Evolutionary conservation across 2,888 invertebrate genomes (phyloP), one percentile per base, ranked within the genome.

Genomic region (Pycnomerus fuliginosus): DNA sequence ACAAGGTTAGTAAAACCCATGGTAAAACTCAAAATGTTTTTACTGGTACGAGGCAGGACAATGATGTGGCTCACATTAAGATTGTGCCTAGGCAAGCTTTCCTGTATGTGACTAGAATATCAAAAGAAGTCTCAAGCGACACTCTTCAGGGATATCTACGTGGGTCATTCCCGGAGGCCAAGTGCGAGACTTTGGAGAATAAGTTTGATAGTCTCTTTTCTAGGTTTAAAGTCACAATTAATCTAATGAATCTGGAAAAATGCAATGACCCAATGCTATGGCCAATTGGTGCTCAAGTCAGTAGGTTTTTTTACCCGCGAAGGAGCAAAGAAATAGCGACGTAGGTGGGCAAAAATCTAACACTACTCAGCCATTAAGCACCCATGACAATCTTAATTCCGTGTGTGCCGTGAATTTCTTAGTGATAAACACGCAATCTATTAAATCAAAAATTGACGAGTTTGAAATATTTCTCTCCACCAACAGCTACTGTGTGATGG

Each of bases 251-350:
- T 8, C 25, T 25, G 3, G 5, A 25, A n/a, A 25, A 25, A 5
- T 10, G 25, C 10, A n/a, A 25, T 3, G n/a, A 25, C 11, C 25
- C 25, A 3, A 25, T 5, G 25, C 25, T 25, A 10, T 25, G 25
- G 25, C 25, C 25, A n/a, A 25, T 3, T 25, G 25, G 25, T 25
- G 25, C n/a, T n/a, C 3, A 25, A 8, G 11, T 25, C 10, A 25
- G 25, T 25, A 25, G 25, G 25, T 25, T 25, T 25, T 25, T n/a
- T 25, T 12, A 25, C 11, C 4, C 25, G 11, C n/a, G 25, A 8
- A 25, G n/a, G n/a, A n/a, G n/a, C n/a, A n/a, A n/a, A n/a, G n/a
- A n/a, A n/a, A n/a, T n/a, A n/a, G n/a, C n/a, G n/a, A n/a, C n/a
- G n/a, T n/a, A n/a, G n/a, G n/a, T n/a, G n/a, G n/a, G n/a, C n/a